phyloP scores from a whole-genome alignment of 2,113 vertebrate genomes.

The Istiophorus platypterus region DNA sequence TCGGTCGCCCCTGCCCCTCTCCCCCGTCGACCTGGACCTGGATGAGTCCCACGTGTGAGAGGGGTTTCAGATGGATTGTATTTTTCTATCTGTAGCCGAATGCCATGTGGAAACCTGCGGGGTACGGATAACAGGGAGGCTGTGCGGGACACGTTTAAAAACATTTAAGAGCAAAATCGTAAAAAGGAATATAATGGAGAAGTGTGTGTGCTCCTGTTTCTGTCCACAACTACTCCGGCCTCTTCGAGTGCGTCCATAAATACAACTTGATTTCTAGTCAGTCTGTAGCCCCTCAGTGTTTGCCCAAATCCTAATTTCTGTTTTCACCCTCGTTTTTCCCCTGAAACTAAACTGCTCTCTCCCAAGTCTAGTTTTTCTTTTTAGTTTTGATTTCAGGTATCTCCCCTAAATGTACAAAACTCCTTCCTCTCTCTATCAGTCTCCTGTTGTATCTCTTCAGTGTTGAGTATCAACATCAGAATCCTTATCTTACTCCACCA shows the following conservation, averaged over 20 bases:
- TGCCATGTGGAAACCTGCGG: constrained; percentile 2
- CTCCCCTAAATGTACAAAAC: background rate
- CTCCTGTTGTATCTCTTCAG: background rate
- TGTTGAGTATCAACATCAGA: background rate
- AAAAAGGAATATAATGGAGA: constrained; percentile 2
- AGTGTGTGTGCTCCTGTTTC: background rate
- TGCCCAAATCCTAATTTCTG: background rate
- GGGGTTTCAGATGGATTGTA: background rate
- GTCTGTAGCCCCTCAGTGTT: background rate
- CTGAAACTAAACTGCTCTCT: constrained; percentile 8
- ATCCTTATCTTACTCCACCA: background rate
- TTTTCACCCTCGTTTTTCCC: background rate
- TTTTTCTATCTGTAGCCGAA: constrained; percentile 31
- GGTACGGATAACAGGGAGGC: background rate
- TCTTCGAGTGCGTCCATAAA: background rate
- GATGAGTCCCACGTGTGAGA: constrained; percentile 94
- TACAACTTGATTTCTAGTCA: background rate
- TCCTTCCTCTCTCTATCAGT: background rate
- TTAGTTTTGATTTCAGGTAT: background rate
- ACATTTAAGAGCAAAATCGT: background rate
- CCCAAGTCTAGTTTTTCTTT: background rate
- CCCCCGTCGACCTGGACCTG: constrained; percentile 88
- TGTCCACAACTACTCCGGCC: background rate
- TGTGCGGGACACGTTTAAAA: background rate
- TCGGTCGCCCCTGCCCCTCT: constrained; percentile 69